Base-by-base conservation (phyloP, 2,797 vertebrate species). In the Gorsachius magnificus region DNA sequence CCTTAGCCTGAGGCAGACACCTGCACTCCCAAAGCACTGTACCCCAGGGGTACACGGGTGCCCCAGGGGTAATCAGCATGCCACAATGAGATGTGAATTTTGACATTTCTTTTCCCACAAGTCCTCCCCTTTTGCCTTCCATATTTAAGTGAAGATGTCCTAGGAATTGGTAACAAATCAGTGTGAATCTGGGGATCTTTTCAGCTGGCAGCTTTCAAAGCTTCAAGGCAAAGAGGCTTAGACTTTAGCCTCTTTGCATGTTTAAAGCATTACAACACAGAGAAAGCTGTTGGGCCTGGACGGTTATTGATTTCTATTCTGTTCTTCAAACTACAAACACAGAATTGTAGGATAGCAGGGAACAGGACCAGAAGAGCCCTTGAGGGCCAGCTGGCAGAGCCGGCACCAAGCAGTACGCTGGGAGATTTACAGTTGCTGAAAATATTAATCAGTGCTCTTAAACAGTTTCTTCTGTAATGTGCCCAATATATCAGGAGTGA, bases 381-480 rank as follows among this genome's bases (percentile, higher is more conserved):
- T 26, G 48, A 90, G 46, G 79, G 56, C 70, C 88, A 96, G 72
- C 41, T 96, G 88, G 77, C 90, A 72, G 45, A 89, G 35, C 4
- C 16, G 14, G 38, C 33, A 83, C 21, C 46, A 81, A 64, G 48
- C 78, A 85, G 25, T 33, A 61, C 0, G 3, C 28, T 51, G 68
- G 46, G 51, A 80, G 71, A 86, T 86, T 87, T 89, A 87, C 43
- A 76, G 31, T 85, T 36, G n/a, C 51, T 72, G 72, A 72, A 93
- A 96, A 86, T 95, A 92, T 83, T 94, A 76, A 94, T 95, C 82
- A 79, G 18, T 74, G 54, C 28, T 87, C 31, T 92, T 92, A 88
- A 89, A 83, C 36, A 92, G 74, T 58, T 86, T 79, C 41, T 89
- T 93, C 83, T 93, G 36, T 81, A 80, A 71, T 22, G 25, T 88